phyloP scores from a whole-genome alignment of 2,888 invertebrate species.

The Leptothorax acervorum region DNA sequence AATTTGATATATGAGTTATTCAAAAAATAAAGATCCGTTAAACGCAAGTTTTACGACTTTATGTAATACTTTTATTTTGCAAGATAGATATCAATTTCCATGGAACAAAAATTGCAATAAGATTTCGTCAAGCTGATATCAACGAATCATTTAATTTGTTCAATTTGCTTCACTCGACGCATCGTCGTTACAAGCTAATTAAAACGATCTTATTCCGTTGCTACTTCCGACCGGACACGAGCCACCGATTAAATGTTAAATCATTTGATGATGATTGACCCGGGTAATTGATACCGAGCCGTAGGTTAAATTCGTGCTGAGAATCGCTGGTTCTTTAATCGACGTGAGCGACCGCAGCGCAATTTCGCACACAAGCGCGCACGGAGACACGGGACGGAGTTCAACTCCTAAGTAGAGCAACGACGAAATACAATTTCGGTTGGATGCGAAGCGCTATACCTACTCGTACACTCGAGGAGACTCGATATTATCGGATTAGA shows the following conservation, averaged over 20 bases:
- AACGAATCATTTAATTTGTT: background rate
- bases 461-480: conserved; percentile 1
- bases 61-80: background rate
- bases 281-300: conserved; percentile 71
- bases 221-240: background rate
- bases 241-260: conserved; percentile 34
- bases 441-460: conserved; percentile 12
- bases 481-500: conserved; percentile 47
- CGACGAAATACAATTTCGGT: conserved; percentile 34
- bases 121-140: background rate
- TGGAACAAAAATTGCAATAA: background rate
- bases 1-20: background rate
- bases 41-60: background rate
- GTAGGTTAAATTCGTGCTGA: conserved; percentile 71
- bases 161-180: background rate
- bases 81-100: background rate
- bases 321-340: conserved; percentile 74
- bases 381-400: conserved; percentile 16
- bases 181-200: background rate
- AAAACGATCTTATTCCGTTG: background rate
- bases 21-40: background rate
- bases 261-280: conserved; percentile 66
- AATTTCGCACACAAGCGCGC: conserved; percentile 63
- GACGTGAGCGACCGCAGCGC: conserved; percentile 57
- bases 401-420: conserved; percentile 29